phyloP scores from a whole-genome alignment of 2,797 vertebrate species.

The Pangasius djambal region DNA sequence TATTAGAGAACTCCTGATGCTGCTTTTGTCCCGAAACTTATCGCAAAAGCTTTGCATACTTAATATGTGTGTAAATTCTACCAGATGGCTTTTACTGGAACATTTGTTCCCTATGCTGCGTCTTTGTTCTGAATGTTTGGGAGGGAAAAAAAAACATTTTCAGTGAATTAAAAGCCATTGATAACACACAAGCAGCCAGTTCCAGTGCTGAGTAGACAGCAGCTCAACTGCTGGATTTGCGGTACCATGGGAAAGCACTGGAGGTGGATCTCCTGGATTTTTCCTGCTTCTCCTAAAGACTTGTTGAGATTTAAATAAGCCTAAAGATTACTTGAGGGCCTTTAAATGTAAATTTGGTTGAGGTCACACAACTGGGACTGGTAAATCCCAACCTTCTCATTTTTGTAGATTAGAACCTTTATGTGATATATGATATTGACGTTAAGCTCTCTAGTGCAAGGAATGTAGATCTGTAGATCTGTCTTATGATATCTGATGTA shows the following conservation, averaged over 20 bases:
- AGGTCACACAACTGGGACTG: conserved; percentile 73
- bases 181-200: conserved; percentile 67
- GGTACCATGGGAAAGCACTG: conserved; percentile 69
- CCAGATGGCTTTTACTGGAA: conserved; percentile 58
- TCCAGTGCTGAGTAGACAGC: conserved; percentile 60
- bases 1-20: conserved; percentile 54
- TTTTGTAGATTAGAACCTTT: conserved; percentile 76
- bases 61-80: conserved; percentile 51
- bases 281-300: conserved; percentile 60
- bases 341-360: conserved; percentile 79
- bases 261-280: conserved; percentile 68
- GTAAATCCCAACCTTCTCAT: conserved; percentile 75
- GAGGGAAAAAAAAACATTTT: conserved; percentile 57
- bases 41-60: conserved; percentile 50
- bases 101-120: conserved; percentile 60
- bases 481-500: conserved; percentile 49
- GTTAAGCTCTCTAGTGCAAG: conserved; percentile 63
- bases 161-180: conserved; percentile 73
- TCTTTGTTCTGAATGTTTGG: conserved; percentile 65
- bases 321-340: conserved; percentile 79
- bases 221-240: conserved; percentile 72
- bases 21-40: conserved; percentile 51
- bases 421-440: conserved; percentile 63
- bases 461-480: conserved; percentile 1
- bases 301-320: conserved; percentile 81